Conservation (phyloP, 2,888 invertebrate genomes). For the Calameuta idolon region DNA sequence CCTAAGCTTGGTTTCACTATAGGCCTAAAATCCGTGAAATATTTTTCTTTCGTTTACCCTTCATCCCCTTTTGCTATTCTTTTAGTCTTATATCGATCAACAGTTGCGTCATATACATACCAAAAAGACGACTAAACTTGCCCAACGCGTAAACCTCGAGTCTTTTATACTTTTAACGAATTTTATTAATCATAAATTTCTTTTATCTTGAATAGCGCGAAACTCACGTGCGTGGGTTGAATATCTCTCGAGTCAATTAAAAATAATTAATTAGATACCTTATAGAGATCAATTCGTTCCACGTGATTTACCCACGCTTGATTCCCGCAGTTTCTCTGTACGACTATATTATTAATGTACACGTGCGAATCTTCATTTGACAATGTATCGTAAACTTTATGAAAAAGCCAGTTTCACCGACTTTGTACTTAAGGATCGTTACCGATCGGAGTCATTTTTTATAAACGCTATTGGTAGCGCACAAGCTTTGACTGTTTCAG, state of each 20-base stretch:
- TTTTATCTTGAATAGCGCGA: neutral
- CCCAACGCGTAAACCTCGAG: neutral
- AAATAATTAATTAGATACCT: neutral
- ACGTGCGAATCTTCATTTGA: neutral
- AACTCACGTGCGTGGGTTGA: neutral
- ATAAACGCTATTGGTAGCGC: neutral
- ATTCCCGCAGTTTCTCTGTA: neutral
- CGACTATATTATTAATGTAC: neutral
- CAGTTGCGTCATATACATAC: neutral
- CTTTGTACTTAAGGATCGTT: neutral
- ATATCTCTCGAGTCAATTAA: neutral
- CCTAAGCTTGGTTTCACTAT: too few relatives aligned
- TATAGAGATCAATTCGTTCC: neutral
- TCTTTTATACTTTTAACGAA: neutral
- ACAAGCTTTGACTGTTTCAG: neutral
- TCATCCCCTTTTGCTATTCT: neutral
- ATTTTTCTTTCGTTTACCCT: too few relatives aligned
- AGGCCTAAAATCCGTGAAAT: too few relatives aligned
- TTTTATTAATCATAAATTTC: neutral
- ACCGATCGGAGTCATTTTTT: neutral
- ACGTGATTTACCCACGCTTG: neutral
- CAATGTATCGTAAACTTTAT: neutral
- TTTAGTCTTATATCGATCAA: neutral
- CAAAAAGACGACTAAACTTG: neutral
- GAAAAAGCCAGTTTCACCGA: neutral